These are phyloP conservation scores for Anomalospiza imberbis DNA, from an alignment of 2,797 vertebrate genomes.

Conservation along the genomic window DNA sequence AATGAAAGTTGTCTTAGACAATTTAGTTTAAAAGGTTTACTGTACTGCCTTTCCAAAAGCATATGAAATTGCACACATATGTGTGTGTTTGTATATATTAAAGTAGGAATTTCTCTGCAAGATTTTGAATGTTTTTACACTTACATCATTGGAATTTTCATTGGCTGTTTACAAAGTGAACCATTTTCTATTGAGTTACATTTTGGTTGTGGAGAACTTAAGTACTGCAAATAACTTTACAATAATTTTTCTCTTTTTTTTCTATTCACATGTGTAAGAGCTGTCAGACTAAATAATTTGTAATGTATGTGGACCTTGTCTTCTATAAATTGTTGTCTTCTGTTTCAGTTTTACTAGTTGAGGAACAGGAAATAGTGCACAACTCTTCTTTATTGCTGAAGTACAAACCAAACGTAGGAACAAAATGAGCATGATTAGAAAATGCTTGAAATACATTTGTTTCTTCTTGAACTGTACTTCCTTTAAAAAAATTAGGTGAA, in stretches of 20 bases:
- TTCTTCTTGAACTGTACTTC: background rate
- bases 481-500: background rate
- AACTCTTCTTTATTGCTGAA: background rate
- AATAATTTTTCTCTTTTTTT: background rate
- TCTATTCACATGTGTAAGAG: background rate
- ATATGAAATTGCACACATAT: rapidly evolving
- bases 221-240: background rate
- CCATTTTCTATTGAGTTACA: background rate
- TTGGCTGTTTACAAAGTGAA: background rate
- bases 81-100: background rate
- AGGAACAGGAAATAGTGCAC: background rate
- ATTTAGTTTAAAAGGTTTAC: background rate
- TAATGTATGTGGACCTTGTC: background rate
- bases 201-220: background rate
- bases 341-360: background rate
- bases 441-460: background rate
- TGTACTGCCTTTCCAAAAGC: background rate
- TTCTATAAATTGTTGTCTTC: background rate
- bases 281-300: background rate
- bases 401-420: background rate
- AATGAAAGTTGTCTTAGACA: background rate
- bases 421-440: background rate
- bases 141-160: background rate
- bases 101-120: background rate
- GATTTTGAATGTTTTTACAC: background rate